These are phyloP conservation scores for Ornithorhynchus anatinus DNA, from an alignment of 2,113 vertebrate genomes.

Conservation along the genomic window DNA sequence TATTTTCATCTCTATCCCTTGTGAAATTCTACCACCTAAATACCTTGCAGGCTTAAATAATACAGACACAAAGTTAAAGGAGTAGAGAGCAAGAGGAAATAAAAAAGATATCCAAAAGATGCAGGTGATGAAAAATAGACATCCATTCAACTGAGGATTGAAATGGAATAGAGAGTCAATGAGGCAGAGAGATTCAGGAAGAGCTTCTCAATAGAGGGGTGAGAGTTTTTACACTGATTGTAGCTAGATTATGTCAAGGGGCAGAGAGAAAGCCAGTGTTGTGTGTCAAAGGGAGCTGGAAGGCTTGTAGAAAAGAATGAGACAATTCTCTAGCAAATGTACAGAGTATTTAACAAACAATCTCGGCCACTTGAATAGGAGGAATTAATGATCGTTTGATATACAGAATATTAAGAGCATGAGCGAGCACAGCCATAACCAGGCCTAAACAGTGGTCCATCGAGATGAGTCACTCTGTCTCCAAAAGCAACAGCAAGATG, in stretches of 20 bases:
- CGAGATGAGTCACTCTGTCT: too few species aligned
- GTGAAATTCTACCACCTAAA: background rate
- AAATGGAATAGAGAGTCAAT: background rate
- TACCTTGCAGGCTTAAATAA: background rate
- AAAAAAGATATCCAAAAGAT: background rate
- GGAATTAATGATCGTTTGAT: too few species aligned
- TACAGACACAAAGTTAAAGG: background rate
- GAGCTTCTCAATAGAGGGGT: background rate
- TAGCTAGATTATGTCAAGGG: background rate
- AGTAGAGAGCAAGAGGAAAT: background rate
- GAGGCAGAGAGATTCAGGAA: slow-evolving; percentile 7
- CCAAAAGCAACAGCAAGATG: too few species aligned
- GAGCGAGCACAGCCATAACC: too few species aligned
- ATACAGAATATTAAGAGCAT: too few species aligned
- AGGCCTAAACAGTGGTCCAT: too few species aligned
- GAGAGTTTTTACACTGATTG: background rate
- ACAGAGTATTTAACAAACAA: background rate
- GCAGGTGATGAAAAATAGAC: background rate
- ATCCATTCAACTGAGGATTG: slow-evolving; percentile 1
- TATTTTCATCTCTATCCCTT: too few species aligned
- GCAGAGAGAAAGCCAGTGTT: background rate
- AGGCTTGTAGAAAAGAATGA: background rate
- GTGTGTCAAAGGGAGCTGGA: background rate
- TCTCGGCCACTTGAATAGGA: too few species aligned
- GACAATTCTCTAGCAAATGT: background rate